Conservation (phyloP, 2,797 vertebrate species). For the Sylvilagus floridanus region DNA sequence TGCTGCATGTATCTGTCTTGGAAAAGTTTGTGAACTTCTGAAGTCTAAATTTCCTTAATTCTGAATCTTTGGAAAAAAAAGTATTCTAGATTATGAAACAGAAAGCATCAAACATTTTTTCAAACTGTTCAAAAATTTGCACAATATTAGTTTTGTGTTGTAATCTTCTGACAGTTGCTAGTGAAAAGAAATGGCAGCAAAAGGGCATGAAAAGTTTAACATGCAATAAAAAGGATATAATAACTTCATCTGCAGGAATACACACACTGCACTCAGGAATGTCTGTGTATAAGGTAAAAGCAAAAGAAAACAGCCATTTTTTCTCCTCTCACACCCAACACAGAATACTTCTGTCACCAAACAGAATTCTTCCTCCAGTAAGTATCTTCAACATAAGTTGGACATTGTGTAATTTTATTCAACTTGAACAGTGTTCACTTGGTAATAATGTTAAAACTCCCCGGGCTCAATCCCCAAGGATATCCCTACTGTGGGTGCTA, state of each 20-base stretch:
- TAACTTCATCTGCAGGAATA: neutral
- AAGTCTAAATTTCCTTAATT: neutral
- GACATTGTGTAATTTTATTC: neutral
- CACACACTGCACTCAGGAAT: neutral
- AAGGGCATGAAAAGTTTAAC: neutral
- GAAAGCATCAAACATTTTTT: neutral
- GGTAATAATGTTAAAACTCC: fast-evolving
- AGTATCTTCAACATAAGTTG: neutral
- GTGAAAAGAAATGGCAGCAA: neutral
- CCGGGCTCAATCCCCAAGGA: too few species aligned
- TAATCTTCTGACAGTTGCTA: neutral
- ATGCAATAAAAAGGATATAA: neutral
- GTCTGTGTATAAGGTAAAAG: neutral
- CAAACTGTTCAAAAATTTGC: neutral
- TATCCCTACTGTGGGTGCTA: neutral
- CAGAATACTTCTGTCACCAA: neutral
- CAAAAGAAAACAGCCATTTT: neutral
- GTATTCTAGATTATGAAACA: neutral
- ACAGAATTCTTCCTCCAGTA: neutral
- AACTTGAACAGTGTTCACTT: neutral
- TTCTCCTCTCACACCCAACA: neutral
- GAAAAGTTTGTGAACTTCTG: neutral
- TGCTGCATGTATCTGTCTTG: neutral
- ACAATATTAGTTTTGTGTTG: neutral
- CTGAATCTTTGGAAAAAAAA: neutral